phyloP scores from a whole-genome alignment of 2,113 vertebrate species.

The Gallinago jamesoni region DNA sequence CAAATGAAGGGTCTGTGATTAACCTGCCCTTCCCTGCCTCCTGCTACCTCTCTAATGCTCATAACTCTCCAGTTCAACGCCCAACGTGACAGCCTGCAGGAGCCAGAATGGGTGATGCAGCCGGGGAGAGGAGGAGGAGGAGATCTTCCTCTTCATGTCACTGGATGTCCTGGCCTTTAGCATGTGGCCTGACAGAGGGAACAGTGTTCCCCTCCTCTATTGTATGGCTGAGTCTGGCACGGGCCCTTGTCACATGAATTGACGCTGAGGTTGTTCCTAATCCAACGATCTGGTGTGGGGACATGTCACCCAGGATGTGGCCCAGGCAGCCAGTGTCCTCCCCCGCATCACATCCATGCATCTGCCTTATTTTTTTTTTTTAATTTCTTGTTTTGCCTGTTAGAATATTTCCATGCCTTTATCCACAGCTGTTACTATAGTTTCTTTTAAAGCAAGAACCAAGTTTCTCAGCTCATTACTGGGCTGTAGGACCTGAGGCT shows the following conservation, averaged over 20 bases:
- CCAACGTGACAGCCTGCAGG: background rate
- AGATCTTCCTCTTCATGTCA: background rate
- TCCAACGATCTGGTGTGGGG: background rate
- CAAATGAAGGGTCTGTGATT: background rate
- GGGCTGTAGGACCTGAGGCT: background rate
- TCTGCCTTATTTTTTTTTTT: background rate
- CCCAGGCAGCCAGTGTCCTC: background rate
- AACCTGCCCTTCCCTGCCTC: background rate
- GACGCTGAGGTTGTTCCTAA: background rate
- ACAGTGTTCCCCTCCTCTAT: background rate
- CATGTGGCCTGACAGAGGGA: background rate
- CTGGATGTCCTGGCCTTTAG: background rate
- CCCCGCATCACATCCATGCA: background rate
- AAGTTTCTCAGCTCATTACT: background rate
- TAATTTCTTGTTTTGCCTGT: background rate
- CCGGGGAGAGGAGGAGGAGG: background rate
- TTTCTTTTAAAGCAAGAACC: background rate
- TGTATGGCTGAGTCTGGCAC: background rate
- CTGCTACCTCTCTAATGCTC: background rate
- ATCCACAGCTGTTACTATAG: background rate
- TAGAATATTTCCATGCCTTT: background rate
- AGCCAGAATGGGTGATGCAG: fast-evolving
- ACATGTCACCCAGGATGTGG: background rate
- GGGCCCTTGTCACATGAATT: background rate
- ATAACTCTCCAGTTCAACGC: background rate